Base-by-base conservation (phyloP, 2,797 vertebrate species). In the Gallirallus australis region DNA sequence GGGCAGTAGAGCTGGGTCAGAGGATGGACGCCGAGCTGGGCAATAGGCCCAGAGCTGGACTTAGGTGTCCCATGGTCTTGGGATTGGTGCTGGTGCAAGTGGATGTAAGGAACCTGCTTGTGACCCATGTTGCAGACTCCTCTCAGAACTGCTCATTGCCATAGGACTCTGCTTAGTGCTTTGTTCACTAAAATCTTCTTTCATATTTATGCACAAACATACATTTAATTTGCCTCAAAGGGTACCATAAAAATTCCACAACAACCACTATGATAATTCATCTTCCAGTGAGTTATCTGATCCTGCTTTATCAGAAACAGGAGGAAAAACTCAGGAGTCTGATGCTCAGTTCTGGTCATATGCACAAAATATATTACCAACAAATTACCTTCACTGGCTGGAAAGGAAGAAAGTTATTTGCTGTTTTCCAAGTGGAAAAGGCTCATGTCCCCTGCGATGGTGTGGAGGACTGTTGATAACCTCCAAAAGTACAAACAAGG, bases 371-470 rank as follows among this genome's bases (percentile, higher is more conserved):
- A 24, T 25, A 21, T 5, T 33, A 61, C 23, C 9, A 72, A 21
- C 1, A 54, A 69, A 3, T 54, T 15, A 37, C 9, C 28, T 66
- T 80, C 40, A 30, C 17, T 2, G 0, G 3, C 33, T 40, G 14
- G 11, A 16, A 86, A 71, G 12, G 14, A 77, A 48, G 11, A 33
- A 11, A 42, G 8, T 37, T 59, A 42, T 18, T 37, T 82, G 12
- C 24, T 10, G 18, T 61, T 86, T 79, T 27, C 15, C 18, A n/a
- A 28, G 13, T 11, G 18, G 39, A 40, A 90, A 57, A 14, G 47
- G 8, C 4, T 89, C 2, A 1, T 0, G 0, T 37, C 6, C 76
- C 2, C 1, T 30, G 25, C 59, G 27, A 12, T 4, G 6, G 27
- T 54, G 15, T 19, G 15, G 28, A 63, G 30, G 31, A 72, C 15